Conservation (phyloP, 2,113 vertebrate genomes). For the Chamaea fasciata region DNA sequence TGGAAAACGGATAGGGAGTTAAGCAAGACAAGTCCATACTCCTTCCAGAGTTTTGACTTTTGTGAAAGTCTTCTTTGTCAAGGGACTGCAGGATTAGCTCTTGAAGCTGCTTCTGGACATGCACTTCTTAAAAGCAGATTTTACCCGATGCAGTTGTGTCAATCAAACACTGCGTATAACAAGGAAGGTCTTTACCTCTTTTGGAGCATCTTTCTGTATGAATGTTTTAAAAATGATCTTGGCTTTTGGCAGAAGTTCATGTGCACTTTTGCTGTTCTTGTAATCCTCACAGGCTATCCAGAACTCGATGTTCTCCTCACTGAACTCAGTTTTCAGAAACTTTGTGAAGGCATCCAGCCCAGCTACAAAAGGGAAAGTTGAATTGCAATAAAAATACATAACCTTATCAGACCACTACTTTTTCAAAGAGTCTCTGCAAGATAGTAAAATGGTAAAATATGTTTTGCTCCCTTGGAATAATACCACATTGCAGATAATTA, state of each 20-base stretch:
- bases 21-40: background rate
- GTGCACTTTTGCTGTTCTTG: slow-evolving; percentile 80
- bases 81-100: background rate
- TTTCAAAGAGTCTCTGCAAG: background rate
- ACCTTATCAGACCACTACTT: background rate
- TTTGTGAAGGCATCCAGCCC: slow-evolving; percentile 84
- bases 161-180: background rate
- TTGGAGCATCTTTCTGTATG: slow-evolving; percentile 84
- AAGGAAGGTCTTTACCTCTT: slow-evolving; percentile 77
- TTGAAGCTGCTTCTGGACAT: background rate
- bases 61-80: background rate
- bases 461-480: background rate
- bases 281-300: slow-evolving; percentile 93
- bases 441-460: background rate
- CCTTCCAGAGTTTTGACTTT: background rate
- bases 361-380: slow-evolving; percentile 64
- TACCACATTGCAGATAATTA: background rate
- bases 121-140: background rate
- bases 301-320: slow-evolving; percentile 96
- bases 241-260: slow-evolving; percentile 81
- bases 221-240: slow-evolving; percentile 87
- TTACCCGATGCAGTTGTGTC: background rate
- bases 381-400: background rate
- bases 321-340: slow-evolving; percentile 92
- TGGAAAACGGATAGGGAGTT: background rate